Evolutionary conservation across 2,888 invertebrate genomes (phyloP).

Genomic region (Micropterix aruncella): DNA sequence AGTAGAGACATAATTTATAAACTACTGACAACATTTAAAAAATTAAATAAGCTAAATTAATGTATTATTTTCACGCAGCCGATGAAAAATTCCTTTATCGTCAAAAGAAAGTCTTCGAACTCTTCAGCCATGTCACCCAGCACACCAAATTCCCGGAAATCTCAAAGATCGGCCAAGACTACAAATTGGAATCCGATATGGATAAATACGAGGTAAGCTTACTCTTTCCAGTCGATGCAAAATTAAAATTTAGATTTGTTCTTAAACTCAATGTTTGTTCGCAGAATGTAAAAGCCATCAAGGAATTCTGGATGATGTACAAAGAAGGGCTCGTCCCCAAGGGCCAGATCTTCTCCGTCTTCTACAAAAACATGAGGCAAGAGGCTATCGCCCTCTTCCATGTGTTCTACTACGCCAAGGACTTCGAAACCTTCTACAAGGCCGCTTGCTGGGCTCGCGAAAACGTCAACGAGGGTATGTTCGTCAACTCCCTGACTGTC

Average conservation of each 20-base stretch:
- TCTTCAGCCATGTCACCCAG: slow-evolving; percentile 36
- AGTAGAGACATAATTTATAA: too few species aligned
- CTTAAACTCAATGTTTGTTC: slow-evolving; percentile 11
- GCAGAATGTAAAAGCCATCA: slow-evolving; percentile 41
- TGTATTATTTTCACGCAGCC: background rate
- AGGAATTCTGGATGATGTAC: slow-evolving; percentile 37
- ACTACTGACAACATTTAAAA: too few species aligned
- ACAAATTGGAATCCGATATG: slow-evolving; percentile 27
- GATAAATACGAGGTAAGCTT: slow-evolving; percentile 23
- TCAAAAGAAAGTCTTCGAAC: slow-evolving; percentile 13
- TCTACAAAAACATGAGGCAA: slow-evolving; percentile 32
- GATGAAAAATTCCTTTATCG: background rate
- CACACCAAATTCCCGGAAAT: slow-evolving; percentile 33
- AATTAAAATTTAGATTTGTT: slow-evolving; percentile 1
- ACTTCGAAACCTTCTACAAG: slow-evolving; percentile 33
- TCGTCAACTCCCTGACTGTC: slow-evolving; percentile 38
- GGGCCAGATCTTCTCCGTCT: slow-evolving; percentile 35
- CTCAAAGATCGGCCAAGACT: slow-evolving; percentile 26
- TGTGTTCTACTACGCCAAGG: slow-evolving; percentile 36
- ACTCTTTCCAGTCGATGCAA: background rate
- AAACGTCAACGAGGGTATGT: slow-evolving; percentile 40
- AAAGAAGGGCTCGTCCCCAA: slow-evolving; percentile 41
- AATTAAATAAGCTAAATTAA: background rate
- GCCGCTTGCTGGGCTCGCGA: slow-evolving; percentile 38
- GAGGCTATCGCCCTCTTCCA: slow-evolving; percentile 39